A percentile compares a stretch with the other conserved stretches of the same genome.
phyloP scores from a whole-genome alignment of 2,888 invertebrate genomes.

The Taphrorychus bicolor region DNA sequence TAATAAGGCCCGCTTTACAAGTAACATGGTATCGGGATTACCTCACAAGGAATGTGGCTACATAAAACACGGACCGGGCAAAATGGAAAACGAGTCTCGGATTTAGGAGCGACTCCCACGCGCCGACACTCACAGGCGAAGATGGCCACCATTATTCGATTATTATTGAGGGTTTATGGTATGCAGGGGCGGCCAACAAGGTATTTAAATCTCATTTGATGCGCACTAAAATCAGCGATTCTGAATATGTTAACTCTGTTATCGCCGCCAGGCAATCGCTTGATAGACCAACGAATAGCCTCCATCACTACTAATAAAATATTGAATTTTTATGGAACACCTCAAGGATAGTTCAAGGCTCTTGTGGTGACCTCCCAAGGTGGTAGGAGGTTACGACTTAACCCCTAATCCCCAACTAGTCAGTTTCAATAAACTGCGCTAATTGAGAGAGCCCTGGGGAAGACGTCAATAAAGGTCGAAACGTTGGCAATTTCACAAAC shows the following conservation, averaged over 20 bases:
- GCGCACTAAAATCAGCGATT: slow-evolving; percentile 16
- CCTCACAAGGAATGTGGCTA: slow-evolving; percentile 39
- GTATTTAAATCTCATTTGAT: slow-evolving; percentile 22
- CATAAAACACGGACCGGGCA: slow-evolving; percentile 36
- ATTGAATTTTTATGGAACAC: too few relatives aligned
- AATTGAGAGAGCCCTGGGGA: too few relatives aligned
- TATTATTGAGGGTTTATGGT: slow-evolving; percentile 37
- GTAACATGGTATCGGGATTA: slow-evolving; percentile 34
- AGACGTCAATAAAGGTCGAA: too few relatives aligned
- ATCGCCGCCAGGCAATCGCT: neutral
- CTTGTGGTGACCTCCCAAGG: too few relatives aligned
- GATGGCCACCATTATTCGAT: slow-evolving; percentile 34
- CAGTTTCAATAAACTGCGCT: too few relatives aligned
- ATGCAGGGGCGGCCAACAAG: slow-evolving; percentile 34
- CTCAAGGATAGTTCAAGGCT: too few relatives aligned
- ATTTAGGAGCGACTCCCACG: slow-evolving; percentile 33
- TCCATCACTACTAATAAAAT: too few relatives aligned
- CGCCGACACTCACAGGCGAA: slow-evolving; percentile 26
- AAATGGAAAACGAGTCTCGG: slow-evolving; percentile 33
- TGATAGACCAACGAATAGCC: neutral
- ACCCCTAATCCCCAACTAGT: too few relatives aligned
- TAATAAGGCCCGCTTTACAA: slow-evolving; percentile 39
- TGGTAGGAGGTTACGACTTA: too few relatives aligned
- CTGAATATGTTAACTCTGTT: slow-evolving; percentile 13
- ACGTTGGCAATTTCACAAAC: too few relatives aligned